phyloP scores from a whole-genome alignment of 2,113 vertebrate species.

The Indri indri region DNA sequence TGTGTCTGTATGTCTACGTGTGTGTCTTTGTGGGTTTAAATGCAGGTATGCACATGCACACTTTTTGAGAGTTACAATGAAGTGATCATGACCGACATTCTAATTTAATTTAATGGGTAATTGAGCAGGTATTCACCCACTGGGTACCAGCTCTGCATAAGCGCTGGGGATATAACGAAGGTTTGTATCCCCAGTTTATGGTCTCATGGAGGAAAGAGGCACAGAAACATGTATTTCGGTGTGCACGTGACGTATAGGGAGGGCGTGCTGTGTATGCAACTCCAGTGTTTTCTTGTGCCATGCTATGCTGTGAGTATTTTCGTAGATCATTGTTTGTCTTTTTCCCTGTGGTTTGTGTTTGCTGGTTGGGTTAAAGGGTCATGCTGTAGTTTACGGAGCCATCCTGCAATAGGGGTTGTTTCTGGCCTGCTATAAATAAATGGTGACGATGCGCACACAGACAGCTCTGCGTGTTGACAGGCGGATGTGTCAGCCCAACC shows the following conservation, averaged over 20 bases:
- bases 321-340: neutral
- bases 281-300: neutral
- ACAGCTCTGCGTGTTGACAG: neutral
- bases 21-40: accelerated
- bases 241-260: neutral
- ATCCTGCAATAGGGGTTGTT: neutral
- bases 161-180: neutral
- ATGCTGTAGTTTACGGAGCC: neutral
- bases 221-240: neutral
- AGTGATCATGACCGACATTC: neutral
- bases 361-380: neutral
- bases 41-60: accelerated
- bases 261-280: neutral
- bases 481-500: neutral
- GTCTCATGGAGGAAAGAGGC: neutral
- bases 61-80: neutral
- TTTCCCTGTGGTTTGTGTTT: neutral
- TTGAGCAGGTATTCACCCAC: neutral
- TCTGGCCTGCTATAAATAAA: neutral
- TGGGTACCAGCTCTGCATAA: accelerated
- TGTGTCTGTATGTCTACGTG: accelerated
- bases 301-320: neutral
- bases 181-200: too few relatives aligned
- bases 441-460: neutral
- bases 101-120: neutral